Conservation (phyloP, 2,888 invertebrate species). For the Caenorhabditis wallacei region DNA sequence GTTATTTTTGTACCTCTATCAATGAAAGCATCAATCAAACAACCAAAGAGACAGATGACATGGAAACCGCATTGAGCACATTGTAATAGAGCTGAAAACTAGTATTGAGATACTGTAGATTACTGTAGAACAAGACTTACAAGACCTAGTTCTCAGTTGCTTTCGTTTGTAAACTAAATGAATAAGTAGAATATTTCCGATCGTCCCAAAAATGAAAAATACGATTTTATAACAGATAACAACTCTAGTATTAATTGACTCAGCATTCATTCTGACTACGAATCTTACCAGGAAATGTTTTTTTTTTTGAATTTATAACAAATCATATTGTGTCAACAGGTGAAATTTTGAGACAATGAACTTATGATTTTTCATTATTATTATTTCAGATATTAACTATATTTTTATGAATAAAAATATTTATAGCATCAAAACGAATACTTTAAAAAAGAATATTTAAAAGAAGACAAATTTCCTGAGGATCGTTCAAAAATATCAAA, state of each 20-base stretch:
- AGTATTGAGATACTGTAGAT: too few species aligned
- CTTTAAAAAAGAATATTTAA: background rate
- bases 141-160: slow-evolving; percentile 8
- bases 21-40: too few species aligned
- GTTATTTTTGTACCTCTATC: background rate
- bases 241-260: background rate
- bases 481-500: slow-evolving; percentile 43
- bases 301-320: too few species aligned
- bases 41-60: background rate
- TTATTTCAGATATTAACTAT: too few species aligned
- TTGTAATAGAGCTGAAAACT: too few species aligned
- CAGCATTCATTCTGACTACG: slow-evolving; percentile 2
- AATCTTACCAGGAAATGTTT: too few species aligned
- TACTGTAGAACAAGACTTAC: background rate
- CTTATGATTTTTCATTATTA: too few species aligned
- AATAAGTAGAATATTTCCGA: slow-evolving; percentile 13
- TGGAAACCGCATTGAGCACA: background rate
- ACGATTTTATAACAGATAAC: slow-evolving; percentile 9
- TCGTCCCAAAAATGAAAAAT: slow-evolving; percentile 1
- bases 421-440: too few species aligned
- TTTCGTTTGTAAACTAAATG: slow-evolving; percentile 9
- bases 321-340: too few species aligned
- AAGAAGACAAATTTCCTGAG: slow-evolving; percentile 25
- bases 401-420: too few species aligned
- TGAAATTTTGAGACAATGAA: too few species aligned